Conservation (phyloP, 2,797 vertebrate genomes). For the Myotis myotis region DNA sequence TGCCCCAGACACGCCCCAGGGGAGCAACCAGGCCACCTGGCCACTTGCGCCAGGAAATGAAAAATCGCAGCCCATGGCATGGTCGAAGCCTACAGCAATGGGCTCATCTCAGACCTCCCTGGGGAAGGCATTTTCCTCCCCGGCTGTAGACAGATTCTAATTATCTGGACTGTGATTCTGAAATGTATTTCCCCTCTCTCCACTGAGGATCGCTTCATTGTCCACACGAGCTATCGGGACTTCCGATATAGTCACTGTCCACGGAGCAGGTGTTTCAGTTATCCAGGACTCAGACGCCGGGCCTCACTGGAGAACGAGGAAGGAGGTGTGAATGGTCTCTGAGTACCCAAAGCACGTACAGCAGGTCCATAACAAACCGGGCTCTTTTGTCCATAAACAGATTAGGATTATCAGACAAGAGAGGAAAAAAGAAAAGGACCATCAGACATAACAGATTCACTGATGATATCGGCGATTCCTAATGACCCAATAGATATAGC, state of each 20-base stretch:
- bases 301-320: background rate
- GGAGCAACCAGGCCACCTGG: background rate
- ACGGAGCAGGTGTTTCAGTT: accelerated
- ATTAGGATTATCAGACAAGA: background rate
- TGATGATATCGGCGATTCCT: accelerated
- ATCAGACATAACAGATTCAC: background rate
- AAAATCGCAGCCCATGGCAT: accelerated
- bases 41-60: background rate
- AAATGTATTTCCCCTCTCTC: background rate
- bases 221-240: accelerated
- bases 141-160: background rate
- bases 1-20: background rate
- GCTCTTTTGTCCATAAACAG: background rate
- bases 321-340: background rate
- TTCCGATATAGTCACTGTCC: too few species aligned
- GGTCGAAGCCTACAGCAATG: accelerated
- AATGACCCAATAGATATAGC: too few species aligned
- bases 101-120: accelerated
- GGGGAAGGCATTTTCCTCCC: background rate
- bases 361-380: background rate
- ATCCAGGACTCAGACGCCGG: background rate
- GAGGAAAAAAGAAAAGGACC: background rate
- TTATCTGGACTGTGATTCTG: background rate
- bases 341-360: background rate
- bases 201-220: background rate